Conservation (phyloP, 2,113 vertebrate genomes). For the Urocitellus parryii region DNA sequence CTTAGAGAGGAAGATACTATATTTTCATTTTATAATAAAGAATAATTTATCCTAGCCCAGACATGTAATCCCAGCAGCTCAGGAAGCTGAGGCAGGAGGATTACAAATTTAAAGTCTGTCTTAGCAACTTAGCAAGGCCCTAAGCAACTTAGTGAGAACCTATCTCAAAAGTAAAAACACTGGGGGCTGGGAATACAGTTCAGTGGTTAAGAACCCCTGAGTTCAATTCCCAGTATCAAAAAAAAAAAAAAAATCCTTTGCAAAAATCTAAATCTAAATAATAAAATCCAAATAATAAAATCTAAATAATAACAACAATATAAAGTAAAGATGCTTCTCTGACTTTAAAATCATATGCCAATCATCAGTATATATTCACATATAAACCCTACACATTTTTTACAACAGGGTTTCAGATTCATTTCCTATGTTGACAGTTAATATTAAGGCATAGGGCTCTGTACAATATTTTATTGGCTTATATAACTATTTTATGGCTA, state of each 20-base stretch:
- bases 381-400: conserved; percentile 19
- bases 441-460: conserved; percentile 19
- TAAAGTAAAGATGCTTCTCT: conserved; percentile 28
- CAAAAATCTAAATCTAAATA: no score
- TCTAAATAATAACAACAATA: neutral
- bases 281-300: no score
- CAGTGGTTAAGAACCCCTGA: no score
- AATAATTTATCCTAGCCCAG: neutral
- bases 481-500: conserved; percentile 2
- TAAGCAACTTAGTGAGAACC: no score
- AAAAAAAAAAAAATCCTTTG: no score
- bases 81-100: no score
- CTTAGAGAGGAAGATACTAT: neutral
- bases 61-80: no score
- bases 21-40: conserved; percentile 30
- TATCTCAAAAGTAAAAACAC: no score
- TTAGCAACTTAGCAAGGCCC: no score
- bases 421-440: conserved; percentile 14
- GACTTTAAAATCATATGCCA: neutral
- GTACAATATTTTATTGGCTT: conserved; percentile 25
- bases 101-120: no score
- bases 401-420: neutral
- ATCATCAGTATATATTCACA: neutral
- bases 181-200: no score
- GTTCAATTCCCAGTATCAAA: no score